Base-by-base conservation (phyloP, 2,797 vertebrate species). In the Melanotaenia boesemani region DNA sequence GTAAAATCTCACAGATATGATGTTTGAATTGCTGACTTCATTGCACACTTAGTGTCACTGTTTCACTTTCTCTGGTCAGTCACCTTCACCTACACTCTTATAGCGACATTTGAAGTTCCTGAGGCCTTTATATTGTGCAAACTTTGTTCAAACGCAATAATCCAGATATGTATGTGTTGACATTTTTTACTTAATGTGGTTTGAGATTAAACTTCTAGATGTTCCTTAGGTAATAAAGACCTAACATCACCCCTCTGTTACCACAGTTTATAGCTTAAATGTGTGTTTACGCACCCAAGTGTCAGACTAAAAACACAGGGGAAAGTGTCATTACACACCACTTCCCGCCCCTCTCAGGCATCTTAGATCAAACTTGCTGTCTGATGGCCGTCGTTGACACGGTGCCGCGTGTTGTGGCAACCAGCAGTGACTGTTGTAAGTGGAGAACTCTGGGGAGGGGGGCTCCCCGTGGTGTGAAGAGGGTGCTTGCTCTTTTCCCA, bases 371-470 rank as follows among this genome's bases (percentile, higher is more conserved):
- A 87, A 90, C 72, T 67, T 39, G 50, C 59, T 77, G 88, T 82
- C 81, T 90, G 85, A 83, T 67, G 71, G 83, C 80, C 22, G 67
- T 90, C 81, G 86, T 92, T 90, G 89, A 91, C 90, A 78, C 64
- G 70, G 74, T 79, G 89, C 88, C 67, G 86, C 59, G 36, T 91
- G 80, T 92, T 90, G 87, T 91, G 77, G 79, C 77, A 88, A 75
- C 84, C 82, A 69, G 78, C 67, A 55, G 85, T 64, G 77, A 79
- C 69, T 75, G 72, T 80, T 82, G 71, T 73, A 73, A 77, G 78
- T 63, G 63, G 46, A 69, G 67, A 69, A 52, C 67, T 58, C 28
- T 52, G 6, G 5, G 16, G 4, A 7, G 22, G 0, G 3, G 5
- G 26, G 59, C 64, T 68, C 70, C 78, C 76, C 65, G 77, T 62